Percentiles rank a stretch among this genome's conserved stretches.
Conservation (phyloP, 2,888 invertebrate genomes). For the Eristalinus sepulchralis region DNA sequence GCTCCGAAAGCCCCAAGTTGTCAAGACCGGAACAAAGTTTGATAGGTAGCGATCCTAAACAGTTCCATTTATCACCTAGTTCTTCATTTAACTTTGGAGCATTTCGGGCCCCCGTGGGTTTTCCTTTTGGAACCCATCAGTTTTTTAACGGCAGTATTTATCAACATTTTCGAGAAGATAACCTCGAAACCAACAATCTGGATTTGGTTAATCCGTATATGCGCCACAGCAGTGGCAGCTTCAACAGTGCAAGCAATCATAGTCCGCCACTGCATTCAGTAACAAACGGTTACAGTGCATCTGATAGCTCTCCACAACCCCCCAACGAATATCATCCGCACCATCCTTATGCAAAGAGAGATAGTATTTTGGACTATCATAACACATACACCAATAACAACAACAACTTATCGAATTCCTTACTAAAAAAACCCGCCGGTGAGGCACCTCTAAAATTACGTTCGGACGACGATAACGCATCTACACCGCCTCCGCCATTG, state of each 20-base stretch:
- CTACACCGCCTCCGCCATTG: conserved; percentile 77
- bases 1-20: conserved; percentile 78
- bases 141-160: conserved; percentile 68
- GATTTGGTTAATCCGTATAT: conserved; percentile 80
- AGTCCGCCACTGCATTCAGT: conserved; percentile 73
- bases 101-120: conserved; percentile 75
- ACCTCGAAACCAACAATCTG: conserved; percentile 75
- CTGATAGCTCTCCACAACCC: conserved; percentile 72
- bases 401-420: conserved; percentile 47
- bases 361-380: conserved; percentile 77
- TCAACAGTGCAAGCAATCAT: conserved; percentile 76
- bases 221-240: conserved; percentile 77
- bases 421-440: conserved; percentile 55
- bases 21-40: conserved; percentile 54
- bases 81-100: conserved; percentile 80
- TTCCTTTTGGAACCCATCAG: conserved; percentile 72
- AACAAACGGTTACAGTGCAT: conserved; percentile 54
- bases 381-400: conserved; percentile 75
- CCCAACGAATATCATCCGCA: conserved; percentile 78
- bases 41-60: conserved; percentile 69
- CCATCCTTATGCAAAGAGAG: conserved; percentile 73
- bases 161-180: conserved; percentile 71
- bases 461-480: conserved; percentile 77
- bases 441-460: conserved; percentile 70
- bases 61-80: conserved; percentile 78